Conservation (phyloP, 2,113 vertebrate genomes). For the Sus scrofa region T2T-Sscrofa CM000825.6:45278501-45279000, state of each 20-base stretch:
- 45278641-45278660: background rate
- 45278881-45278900: background rate
- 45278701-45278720: background rate
- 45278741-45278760: background rate
- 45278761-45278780: background rate
- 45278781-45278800: background rate
- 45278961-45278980: background rate
- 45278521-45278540: background rate
- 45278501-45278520: conserved; percentile 25
- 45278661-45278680: background rate
- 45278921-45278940: background rate
- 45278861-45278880: background rate
- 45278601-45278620: background rate
- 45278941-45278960: background rate
- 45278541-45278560: background rate
- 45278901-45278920: background rate
- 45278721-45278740: background rate
- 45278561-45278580: background rate
- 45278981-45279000: background rate
- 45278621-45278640: background rate
- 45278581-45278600: background rate
- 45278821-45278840: background rate
- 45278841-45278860: background rate
- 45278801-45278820: background rate
- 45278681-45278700: background rate